Base-by-base conservation (phyloP, 2,888 invertebrate genomes). In the Deilephila elpenor region DNA sequence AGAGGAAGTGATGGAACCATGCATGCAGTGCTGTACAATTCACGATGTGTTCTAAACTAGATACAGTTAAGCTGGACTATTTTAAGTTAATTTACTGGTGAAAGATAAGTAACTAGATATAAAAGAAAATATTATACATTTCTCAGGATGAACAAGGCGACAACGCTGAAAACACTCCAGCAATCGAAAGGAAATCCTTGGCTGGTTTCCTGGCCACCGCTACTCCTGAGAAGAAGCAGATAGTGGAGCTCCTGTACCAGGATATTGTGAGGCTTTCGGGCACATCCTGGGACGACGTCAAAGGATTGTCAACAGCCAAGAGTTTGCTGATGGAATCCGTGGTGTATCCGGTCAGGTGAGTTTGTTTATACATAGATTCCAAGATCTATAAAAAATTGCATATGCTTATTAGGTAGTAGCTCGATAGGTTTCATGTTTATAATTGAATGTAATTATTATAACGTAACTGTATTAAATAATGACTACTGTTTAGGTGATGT, bases 301-400 rank as follows among this genome's bases (percentile, higher is more conserved):
- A 90, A 78, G 95, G 95, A 5, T 93, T 98, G 80, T 95, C 96
- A 3, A 91, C 96, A 14, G 97, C 98, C 11, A 97, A 98, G 86
- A 95, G 96, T 82, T 89, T 97, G 74, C 93, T 99, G 20, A 97
- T 98, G 93, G 98, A 99, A 91, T 97, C 98, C 0, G 97, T 98
- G 0, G 95, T 98, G 5, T 98, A 98, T 85, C 98, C 98, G 7
- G 92, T 96, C 0, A 89, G 90, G 93, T 93, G 75, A 77, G 79
- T 70, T 53, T 72, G 79, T 71, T 53, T 72, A 19, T 34, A 73
- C 29, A 44, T 1, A 44, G 11, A 11, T 1, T 44, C 11, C 44
- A 44, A 14, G 14, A 44, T 44, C 44, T 44, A 14, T 37, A 8
- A 37, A 11, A 7, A 37, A 6, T 34, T 1, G 34, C 5, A 6